Conservation (phyloP, 2,888 invertebrate species). For the Tipula helvola region DNA sequence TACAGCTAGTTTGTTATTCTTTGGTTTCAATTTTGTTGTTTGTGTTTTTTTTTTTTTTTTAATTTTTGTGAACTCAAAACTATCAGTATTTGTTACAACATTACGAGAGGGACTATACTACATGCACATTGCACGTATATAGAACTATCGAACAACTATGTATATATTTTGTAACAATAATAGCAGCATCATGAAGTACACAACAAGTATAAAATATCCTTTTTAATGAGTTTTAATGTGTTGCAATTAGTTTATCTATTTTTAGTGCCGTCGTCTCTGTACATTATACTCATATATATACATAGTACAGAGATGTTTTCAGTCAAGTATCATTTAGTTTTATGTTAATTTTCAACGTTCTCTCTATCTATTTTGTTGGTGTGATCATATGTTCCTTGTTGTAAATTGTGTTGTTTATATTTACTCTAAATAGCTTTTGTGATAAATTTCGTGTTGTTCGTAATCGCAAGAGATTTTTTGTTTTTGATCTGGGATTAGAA, state of each 20-base stretch:
- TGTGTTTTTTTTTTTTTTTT: neutral
- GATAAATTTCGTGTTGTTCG: neutral
- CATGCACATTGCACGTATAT: neutral
- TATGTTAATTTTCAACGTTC: neutral
- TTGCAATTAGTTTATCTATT: neutral
- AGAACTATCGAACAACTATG: neutral
- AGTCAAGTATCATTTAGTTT: constrained; percentile 4
- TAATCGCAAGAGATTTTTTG: neutral
- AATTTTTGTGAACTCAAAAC: neutral
- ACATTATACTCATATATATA: neutral
- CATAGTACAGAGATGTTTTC: neutral
- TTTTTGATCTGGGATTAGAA: neutral
- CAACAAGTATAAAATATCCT: neutral
- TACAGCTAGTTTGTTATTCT: neutral
- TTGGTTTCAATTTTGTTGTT: neutral
- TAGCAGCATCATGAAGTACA: neutral
- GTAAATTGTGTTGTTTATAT: neutral
- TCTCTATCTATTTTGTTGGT: neutral
- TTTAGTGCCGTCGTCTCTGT: neutral
- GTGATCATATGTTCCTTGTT: neutral
- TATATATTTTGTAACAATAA: neutral
- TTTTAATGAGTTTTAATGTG: constrained; percentile 4
- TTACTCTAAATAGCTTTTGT: neutral
- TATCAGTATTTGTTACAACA: neutral
- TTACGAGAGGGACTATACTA: neutral